Evolutionary conservation across 2,888 invertebrate species (phyloP).

Genomic region (Lochmaea crataegi): DNA sequence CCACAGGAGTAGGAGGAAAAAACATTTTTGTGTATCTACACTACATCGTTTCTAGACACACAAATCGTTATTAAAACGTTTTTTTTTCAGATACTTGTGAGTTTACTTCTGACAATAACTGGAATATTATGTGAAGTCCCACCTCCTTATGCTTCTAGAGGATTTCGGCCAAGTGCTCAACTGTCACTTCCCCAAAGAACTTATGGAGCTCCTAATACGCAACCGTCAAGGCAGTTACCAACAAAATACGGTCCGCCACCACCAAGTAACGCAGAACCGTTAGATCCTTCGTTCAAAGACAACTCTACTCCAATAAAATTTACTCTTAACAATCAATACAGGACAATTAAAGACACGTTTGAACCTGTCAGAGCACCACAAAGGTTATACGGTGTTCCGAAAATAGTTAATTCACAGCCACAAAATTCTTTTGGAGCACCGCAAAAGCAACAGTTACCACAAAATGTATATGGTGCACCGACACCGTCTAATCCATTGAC

Average conservation of each 20-base stretch:
- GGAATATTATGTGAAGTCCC: constrained; percentile 43
- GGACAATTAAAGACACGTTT: constrained; percentile 1
- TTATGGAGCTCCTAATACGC: constrained; percentile 25
- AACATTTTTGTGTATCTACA: too few species aligned
- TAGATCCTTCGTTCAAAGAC: constrained; percentile 16
- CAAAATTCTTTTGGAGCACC: neutral
- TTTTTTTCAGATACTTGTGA: constrained; percentile 38
- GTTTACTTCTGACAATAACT: constrained; percentile 27
- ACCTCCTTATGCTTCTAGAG: constrained; percentile 44
- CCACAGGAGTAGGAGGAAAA: too few species aligned
- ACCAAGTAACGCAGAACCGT: constrained; percentile 22
- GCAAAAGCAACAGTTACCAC: constrained; percentile 15
- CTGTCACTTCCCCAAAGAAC: constrained; percentile 28
- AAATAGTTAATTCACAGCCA: neutral
- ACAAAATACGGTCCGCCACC: constrained; percentile 28
- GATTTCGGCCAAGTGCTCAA: constrained; percentile 44
- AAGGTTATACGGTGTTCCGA: neutral
- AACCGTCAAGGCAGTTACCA: constrained; percentile 15
- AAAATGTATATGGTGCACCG: constrained; percentile 9
- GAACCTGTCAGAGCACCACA: constrained; percentile 1
- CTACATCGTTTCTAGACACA: too few species aligned
- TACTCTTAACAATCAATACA: neutral
- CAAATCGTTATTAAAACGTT: too few species aligned
- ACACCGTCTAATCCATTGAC: neutral
- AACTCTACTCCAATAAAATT: constrained; percentile 14